Conservation (phyloP, 2,888 invertebrate genomes). For the Andrena bucephala region DNA sequence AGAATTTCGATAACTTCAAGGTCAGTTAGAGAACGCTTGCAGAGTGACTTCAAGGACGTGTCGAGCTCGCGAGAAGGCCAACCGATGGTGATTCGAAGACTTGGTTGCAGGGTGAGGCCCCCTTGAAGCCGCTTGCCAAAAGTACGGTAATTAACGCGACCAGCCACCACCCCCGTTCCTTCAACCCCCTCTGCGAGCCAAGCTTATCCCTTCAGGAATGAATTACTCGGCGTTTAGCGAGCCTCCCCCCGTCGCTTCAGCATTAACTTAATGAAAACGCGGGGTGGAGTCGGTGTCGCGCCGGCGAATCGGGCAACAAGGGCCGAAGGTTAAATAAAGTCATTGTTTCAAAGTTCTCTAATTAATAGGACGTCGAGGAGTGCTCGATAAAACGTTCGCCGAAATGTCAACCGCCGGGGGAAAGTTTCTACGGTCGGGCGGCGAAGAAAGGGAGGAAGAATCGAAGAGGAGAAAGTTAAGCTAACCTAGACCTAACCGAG, state of each 20-base stretch:
- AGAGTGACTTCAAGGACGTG: no score
- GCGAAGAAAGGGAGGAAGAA: slow-evolving; percentile 34
- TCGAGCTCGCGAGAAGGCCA: no score
- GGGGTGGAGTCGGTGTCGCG: not conserved
- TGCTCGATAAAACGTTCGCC: slow-evolving; percentile 60
- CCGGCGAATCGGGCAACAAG: not conserved
- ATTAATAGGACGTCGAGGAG: slow-evolving; percentile 65
- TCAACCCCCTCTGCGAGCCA: not conserved
- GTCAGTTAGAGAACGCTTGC: no score
- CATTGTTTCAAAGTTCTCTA: slow-evolving; percentile 60
- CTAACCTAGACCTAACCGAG: slow-evolving; percentile 22
- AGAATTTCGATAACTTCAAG: slow-evolving; percentile 17
- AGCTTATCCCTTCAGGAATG: slow-evolving; percentile 36
- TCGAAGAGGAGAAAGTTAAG: slow-evolving; percentile 30
- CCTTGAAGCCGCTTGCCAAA: slow-evolving; percentile 8
- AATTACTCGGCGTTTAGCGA: slow-evolving; percentile 22
- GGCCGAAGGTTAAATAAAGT: slow-evolving; percentile 50
- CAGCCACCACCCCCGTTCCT: not conserved
- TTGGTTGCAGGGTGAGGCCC: not conserved
- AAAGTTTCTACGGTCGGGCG: slow-evolving; percentile 15
- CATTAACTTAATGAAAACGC: slow-evolving; percentile 41
- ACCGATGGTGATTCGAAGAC: no score
- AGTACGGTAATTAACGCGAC: slow-evolving; percentile 52
- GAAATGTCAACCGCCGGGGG: slow-evolving; percentile 50
- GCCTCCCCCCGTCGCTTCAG: not conserved